Percentiles rank a stretch among this genome's conserved stretches.
Evolutionary conservation across 2,888 invertebrate genomes (phyloP).

Genomic region (Ectobius pallidus): DNA sequence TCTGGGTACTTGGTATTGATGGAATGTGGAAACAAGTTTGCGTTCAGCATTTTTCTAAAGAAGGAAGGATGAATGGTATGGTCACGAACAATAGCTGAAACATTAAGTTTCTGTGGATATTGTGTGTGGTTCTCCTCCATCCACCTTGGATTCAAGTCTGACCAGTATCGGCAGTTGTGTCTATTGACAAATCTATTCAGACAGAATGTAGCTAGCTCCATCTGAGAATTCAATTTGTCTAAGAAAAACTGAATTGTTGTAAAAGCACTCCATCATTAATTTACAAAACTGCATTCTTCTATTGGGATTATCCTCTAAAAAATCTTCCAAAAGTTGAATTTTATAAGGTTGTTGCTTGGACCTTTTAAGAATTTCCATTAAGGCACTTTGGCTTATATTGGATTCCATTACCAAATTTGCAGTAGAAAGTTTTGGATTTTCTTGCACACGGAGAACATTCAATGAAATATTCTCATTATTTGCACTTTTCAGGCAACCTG

Average conservation of each 20-base stretch:
- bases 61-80: not conserved
- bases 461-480: too few relatives aligned
- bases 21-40: not conserved
- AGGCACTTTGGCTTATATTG: not conserved
- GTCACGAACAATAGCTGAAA: not conserved
- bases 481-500: too few relatives aligned
- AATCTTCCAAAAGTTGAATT: not conserved
- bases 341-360: not conserved
- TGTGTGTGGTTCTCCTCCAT: not conserved
- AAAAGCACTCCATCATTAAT: not conserved
- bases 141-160: too few relatives aligned
- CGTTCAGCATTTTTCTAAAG: not conserved
- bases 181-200: not conserved
- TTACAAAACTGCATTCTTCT: not conserved
- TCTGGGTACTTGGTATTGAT: not conserved
- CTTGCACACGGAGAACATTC: too few relatives aligned
- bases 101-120: not conserved
- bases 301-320: not conserved
- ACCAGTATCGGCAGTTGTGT: not conserved
- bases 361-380: not conserved
- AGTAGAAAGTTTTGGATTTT: not conserved
- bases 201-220: not conserved
- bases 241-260: not conserved
- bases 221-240: not conserved
- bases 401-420: not conserved